Evolutionary conservation across 2,113 vertebrate genomes (phyloP).

Genomic region (Miniopterus natalensis): DNA sequence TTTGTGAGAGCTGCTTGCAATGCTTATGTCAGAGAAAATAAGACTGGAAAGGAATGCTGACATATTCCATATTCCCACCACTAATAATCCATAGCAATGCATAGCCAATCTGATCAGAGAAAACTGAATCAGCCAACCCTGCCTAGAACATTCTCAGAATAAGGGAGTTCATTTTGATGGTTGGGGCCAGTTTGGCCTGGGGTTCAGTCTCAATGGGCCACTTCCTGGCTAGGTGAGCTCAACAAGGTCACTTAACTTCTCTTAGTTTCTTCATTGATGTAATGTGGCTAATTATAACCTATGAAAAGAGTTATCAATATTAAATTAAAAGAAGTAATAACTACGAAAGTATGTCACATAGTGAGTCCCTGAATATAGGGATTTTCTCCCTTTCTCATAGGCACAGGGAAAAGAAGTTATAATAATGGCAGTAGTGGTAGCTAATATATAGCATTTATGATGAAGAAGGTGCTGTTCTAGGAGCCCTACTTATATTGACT

Average conservation of each 20-base stretch:
- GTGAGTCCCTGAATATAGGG: not conserved
- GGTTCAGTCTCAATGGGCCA: not conserved
- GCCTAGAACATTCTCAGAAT: not conserved
- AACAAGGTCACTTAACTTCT: not conserved
- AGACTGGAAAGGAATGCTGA: not conserved
- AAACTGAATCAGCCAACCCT: not conserved
- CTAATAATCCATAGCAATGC: not conserved
- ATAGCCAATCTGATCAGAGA: not conserved
- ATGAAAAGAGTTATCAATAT: not conserved
- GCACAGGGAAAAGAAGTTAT: not conserved
- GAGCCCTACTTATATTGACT: not conserved
- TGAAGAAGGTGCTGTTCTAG: not conserved
- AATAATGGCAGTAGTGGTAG: not conserved
- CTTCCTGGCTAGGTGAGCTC: not conserved
- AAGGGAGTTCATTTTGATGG: not conserved
- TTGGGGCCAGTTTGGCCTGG: not conserved
- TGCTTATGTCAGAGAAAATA: not conserved
- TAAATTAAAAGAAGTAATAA: constrained; percentile 27
- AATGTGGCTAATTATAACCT: not conserved
- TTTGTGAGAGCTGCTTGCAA: not conserved
- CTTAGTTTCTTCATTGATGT: not conserved
- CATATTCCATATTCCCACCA: not conserved
- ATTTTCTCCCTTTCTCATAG: not conserved
- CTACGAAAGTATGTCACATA: not conserved
- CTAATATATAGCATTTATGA: not conserved